Evolutionary conservation across 2,888 invertebrate genomes (phyloP), one percentile per base, ranked within the genome.

Genomic region (Emmelina monodactyla): DNA sequence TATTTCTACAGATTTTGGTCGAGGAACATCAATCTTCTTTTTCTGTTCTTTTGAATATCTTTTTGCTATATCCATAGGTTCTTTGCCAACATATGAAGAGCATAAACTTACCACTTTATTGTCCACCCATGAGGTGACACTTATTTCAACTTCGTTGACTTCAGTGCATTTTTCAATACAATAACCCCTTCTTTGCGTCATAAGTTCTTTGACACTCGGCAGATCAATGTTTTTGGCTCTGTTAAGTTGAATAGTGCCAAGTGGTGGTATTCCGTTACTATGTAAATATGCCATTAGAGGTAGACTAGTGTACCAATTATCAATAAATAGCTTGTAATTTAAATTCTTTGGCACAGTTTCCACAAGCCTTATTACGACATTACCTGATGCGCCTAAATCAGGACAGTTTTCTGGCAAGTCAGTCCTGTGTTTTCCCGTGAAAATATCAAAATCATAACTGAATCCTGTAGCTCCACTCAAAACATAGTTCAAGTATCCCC

Each of bases 401-500:
- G 51, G 51, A 35, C 41, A 47, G 40, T 42, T 47, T 33, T 37
- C 34, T 6, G 51, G 47, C 28, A 40, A 30, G 16, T 33, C 37
- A 33, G 49, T 46, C 34, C 45, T 50, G 39, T 53, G 48, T 22
- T 45, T 40, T 12, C 56, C 59, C 38, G 51, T 43, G 45, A 46
- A 61, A 22, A 62, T 44, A 14, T 62, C 53, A 37, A 62, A 64
- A 39, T 62, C 59, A 30, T 58, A 61, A 28, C 56, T 56, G 34
- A 61, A 62, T 0, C 58, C 56, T 32, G 53, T 55, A 2, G 53
- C 47, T n/a, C 57, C 58, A 42, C 58, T 61, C 14, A 62, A 35
- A n/a, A 58, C 58, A 41, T 53, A 51, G 30, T 53, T 51, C 49
- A 56, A 57, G 28, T 51, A 60, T 12, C 52, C 54, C 55, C 55